phyloP scores from a whole-genome alignment of 2,113 vertebrate species.

The Mesembrinibis cayennensis region DNA sequence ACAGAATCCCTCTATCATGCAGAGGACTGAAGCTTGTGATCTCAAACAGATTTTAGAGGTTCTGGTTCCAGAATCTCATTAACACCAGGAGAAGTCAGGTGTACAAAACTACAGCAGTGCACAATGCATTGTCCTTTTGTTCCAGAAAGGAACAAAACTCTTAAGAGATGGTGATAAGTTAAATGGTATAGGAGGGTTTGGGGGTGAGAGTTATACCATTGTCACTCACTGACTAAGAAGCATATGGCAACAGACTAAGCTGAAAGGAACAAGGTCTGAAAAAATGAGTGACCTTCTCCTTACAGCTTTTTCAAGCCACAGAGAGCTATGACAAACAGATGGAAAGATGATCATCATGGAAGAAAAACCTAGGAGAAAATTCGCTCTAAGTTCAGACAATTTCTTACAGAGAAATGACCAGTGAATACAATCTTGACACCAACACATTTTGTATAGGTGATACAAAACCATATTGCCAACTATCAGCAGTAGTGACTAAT shows the following conservation, averaged over 20 bases:
- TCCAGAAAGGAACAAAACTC: background rate
- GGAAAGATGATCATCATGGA: background rate
- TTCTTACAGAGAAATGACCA: background rate
- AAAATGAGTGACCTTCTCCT: background rate
- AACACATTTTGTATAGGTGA: background rate
- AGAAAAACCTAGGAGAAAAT: background rate
- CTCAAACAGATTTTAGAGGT: background rate
- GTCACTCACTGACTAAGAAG: background rate
- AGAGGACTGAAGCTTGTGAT: background rate
- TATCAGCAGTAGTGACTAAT: constrained; percentile 18
- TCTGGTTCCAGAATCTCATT: background rate
- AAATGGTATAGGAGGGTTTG: background rate
- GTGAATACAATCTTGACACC: background rate
- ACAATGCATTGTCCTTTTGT: background rate
- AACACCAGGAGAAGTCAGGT: background rate
- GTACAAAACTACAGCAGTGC: background rate
- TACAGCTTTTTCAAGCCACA: background rate
- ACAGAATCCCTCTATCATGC: background rate
- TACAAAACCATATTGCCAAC: background rate
- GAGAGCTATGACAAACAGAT: background rate
- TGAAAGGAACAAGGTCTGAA: background rate
- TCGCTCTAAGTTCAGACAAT: background rate
- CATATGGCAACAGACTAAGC: background rate
- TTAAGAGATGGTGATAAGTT: background rate
- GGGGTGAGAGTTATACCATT: background rate